Conservation (phyloP, 2,113 vertebrate genomes). For the Anthoscopus minutus region DNA sequence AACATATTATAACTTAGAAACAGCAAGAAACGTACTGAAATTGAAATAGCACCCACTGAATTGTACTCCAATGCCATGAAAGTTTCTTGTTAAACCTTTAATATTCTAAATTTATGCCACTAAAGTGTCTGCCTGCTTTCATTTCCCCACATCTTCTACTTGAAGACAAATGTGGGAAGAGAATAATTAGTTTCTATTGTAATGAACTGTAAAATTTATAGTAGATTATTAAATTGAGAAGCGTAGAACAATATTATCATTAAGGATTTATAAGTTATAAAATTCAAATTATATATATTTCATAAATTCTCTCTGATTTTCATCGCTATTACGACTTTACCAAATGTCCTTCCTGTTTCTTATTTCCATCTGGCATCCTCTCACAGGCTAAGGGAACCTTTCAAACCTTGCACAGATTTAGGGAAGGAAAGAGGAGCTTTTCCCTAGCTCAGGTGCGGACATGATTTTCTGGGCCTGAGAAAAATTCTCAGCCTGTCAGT, state of each 20-base stretch:
- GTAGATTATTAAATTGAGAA: slow-evolving; percentile 40
- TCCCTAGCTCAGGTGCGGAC: rapidly evolving
- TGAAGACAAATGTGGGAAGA: slow-evolving; percentile 37
- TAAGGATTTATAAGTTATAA: slow-evolving; percentile 55
- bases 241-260: slow-evolving; percentile 55
- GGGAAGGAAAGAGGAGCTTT: not conserved
- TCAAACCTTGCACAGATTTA: not conserved
- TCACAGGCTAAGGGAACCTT: not conserved
- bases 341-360: slow-evolving; percentile 2
- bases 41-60: not conserved
- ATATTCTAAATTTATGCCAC: not conserved
- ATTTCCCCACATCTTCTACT: not conserved
- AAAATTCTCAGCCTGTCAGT: too few relatives aligned
- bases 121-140: not conserved
- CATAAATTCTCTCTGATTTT: slow-evolving; percentile 34
- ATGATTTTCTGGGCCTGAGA: too few relatives aligned
- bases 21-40: not conserved
- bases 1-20: not conserved
- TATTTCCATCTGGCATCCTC: not conserved
- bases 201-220: slow-evolving; percentile 43
- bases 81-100: not conserved
- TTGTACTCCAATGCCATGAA: not conserved
- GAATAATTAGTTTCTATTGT: slow-evolving; percentile 52
- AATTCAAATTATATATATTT: slow-evolving; percentile 44
- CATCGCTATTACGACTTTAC: not conserved